A percentile compares a stretch with the other conserved stretches of the same genome.
Evolutionary conservation across 64 coral and sea anemone genomes (phyloP).

Genomic region (Acropora tenuis): DNA sequence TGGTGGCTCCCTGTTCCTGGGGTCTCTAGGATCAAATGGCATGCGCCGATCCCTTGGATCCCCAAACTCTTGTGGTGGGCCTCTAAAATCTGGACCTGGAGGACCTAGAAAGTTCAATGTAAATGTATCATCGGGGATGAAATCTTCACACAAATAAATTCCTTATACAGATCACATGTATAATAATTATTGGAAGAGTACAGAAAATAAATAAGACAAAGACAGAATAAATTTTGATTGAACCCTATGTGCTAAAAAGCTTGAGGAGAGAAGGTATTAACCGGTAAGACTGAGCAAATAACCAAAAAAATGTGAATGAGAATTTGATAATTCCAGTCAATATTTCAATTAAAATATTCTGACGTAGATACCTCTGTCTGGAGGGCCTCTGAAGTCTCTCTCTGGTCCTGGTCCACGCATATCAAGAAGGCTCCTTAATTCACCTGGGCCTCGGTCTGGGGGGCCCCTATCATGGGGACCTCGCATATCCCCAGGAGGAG

Average conservation of each 20-base stretch:
- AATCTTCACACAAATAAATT: too few species aligned
- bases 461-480: constrained; percentile 58
- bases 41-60: constrained; percentile 67
- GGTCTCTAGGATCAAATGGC: constrained; percentile 89
- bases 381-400: constrained; percentile 27
- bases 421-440: constrained; percentile 55
- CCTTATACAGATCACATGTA: too few species aligned
- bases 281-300: not conserved
- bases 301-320: too few species aligned
- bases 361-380: not conserved
- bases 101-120: not conserved
- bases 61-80: constrained; percentile 82
- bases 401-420: constrained; percentile 26
- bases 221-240: too few species aligned
- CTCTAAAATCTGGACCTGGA: constrained; percentile 79
- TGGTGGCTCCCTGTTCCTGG: constrained; percentile 66
- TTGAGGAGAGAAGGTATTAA: not conserved
- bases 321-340: not conserved
- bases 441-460: constrained; percentile 33
- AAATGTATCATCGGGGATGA: too few species aligned
- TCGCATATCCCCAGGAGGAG: constrained; percentile 72
- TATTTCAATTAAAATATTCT: not conserved
- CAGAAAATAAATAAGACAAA: too few species aligned
- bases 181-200: too few species aligned
- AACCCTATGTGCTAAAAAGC: too few species aligned